Percentiles rank a stretch among this genome's conserved stretches.
Conservation (phyloP, 1,140 invertebrate genomes). For the Pseudomyrmex flavicornis region DNA sequence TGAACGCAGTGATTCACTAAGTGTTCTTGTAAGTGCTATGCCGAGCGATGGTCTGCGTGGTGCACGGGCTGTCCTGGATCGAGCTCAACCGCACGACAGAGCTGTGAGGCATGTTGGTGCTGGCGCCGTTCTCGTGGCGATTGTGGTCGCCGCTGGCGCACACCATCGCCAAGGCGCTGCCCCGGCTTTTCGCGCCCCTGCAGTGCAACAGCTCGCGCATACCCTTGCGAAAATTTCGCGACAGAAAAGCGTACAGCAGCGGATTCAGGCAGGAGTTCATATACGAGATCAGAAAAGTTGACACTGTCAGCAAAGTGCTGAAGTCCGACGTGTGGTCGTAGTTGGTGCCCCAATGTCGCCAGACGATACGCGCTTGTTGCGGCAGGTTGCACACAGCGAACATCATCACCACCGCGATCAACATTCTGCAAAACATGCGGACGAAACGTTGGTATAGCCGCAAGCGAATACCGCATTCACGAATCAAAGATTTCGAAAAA, state of each 20-base stretch:
- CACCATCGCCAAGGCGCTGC: conserved; percentile 64
- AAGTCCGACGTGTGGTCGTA: conserved; percentile 89
- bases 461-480: not conserved
- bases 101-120: conserved; percentile 64
- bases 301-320: conserved; percentile 91
- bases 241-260: conserved; percentile 93
- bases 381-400: conserved; percentile 95
- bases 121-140: conserved; percentile 68
- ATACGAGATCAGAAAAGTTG: conserved; percentile 93
- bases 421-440: conserved; percentile 86
- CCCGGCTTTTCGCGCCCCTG: conserved; percentile 40
- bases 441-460: not conserved
- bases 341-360: conserved; percentile 88
- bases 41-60: conserved; percentile 66
- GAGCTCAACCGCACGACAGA: conserved; percentile 74
- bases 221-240: conserved; percentile 90
- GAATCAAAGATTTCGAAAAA: too few relatives aligned
- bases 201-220: conserved; percentile 89
- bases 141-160: conserved; percentile 63
- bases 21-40: conserved; percentile 66
- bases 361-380: conserved; percentile 93
- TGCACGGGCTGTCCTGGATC: conserved; percentile 69
- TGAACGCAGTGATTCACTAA: conserved; percentile 35
- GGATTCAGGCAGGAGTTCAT: conserved; percentile 95
- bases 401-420: conserved; percentile 92